Evolutionary conservation across 2,888 invertebrate genomes (phyloP).

Genomic region (Machimus atricapillus): DNA sequence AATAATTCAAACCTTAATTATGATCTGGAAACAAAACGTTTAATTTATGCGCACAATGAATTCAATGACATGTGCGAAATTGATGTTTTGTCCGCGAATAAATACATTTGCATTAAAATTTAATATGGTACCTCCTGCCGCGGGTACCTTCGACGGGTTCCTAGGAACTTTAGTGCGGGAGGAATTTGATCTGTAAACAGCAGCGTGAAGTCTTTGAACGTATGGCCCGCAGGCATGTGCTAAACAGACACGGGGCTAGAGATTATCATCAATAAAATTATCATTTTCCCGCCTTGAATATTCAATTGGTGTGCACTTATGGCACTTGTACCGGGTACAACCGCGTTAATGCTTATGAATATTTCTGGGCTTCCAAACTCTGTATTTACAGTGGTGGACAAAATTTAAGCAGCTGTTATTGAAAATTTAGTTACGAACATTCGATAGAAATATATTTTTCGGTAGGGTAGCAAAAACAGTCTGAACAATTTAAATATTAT

Average conservation of each 20-base stretch:
- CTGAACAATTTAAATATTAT: no score
- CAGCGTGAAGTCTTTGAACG: neutral
- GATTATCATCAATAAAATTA: constrained; percentile 32
- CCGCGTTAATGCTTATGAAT: neutral
- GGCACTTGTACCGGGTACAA: neutral
- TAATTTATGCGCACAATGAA: constrained; percentile 1
- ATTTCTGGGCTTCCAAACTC: neutral
- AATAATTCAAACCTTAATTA: constrained; percentile 12
- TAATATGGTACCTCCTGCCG: neutral
- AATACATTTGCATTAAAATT: constrained; percentile 2
- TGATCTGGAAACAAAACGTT: constrained; percentile 14
- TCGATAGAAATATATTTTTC: neutral
- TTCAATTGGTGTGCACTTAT: constrained; percentile 10
- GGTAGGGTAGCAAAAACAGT: neutral
- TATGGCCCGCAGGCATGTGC: neutral
- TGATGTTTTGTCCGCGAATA: constrained; percentile 4
- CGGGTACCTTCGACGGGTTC: neutral
- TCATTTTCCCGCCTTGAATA: constrained; percentile 12
- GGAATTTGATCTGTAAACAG: neutral
- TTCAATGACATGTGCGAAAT: constrained; percentile 3
- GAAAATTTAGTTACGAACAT: no score
- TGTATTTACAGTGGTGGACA: neutral
- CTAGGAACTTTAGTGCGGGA: neutral
- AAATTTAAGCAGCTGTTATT: neutral
- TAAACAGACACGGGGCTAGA: neutral